Percentiles rank a stretch among this genome's conserved stretches.
Conservation (phyloP, 2,113 vertebrate species). For the Hippoglossus stenolepis region DNA sequence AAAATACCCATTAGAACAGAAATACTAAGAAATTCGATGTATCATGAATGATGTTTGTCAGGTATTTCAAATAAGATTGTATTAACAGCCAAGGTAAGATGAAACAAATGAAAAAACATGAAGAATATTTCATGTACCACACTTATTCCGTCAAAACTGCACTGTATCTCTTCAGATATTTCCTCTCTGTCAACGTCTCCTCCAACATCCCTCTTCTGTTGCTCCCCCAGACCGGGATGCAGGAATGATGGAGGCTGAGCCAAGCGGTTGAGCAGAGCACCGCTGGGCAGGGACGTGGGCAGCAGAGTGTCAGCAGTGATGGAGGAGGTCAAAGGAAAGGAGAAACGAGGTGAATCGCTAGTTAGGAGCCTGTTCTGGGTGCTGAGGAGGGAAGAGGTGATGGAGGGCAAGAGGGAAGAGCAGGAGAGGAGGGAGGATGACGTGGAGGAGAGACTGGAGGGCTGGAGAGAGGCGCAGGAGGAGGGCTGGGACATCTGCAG, state of each 20-base stretch:
- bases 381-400: conserved; percentile 12
- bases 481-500: background rate
- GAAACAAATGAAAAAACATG: background rate
- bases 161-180: conserved; percentile 38
- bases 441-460: conserved; percentile 69
- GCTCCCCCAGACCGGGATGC: background rate
- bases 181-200: conserved; percentile 31
- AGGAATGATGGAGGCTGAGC: conserved; percentile 24
- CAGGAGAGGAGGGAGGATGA: conserved; percentile 57
- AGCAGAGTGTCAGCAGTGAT: conserved; percentile 62
- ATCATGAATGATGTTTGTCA: background rate
- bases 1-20: conserved; percentile 8
- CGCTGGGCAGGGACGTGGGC: conserved; percentile 23
- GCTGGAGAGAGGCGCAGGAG: conserved; percentile 59
- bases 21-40: background rate
- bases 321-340: conserved; percentile 58
- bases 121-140: conserved; percentile 58
- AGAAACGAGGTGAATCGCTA: background rate
- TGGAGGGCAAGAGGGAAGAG: conserved; percentile 39
- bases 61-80: background rate
- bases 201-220: conserved; percentile 8
- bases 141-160: conserved; percentile 40
- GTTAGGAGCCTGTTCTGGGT: conserved; percentile 10
- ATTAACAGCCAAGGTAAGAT: background rate
- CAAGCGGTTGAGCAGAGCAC: conserved; percentile 19